Percentiles rank a stretch among this genome's conserved stretches.
These are phyloP conservation scores for Crotalus tigris DNA, from an alignment of 2,113 vertebrate genomes.

Conservation along the genomic window DNA sequence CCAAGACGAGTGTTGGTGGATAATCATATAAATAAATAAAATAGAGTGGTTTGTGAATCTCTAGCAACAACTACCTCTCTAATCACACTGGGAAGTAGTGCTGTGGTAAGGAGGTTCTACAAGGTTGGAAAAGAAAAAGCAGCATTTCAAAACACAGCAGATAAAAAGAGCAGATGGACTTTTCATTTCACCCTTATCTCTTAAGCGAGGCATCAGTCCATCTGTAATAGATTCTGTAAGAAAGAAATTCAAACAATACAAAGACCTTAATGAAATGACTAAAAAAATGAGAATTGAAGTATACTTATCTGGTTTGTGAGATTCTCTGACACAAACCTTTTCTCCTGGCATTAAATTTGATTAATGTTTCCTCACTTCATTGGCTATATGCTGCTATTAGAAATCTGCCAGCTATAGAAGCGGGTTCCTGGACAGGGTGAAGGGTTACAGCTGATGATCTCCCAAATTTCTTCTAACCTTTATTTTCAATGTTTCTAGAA, in stretches of 20 bases:
- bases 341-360: neutral
- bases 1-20: neutral
- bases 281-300: neutral
- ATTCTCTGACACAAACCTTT: neutral
- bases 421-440: neutral
- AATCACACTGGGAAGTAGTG: neutral
- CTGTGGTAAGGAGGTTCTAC: neutral
- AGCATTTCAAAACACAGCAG: neutral
- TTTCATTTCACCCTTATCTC: neutral
- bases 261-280: neutral
- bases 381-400: neutral
- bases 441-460: neutral
- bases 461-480: neutral
- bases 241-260: neutral
- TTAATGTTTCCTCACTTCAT: neutral
- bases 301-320: neutral
- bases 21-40: neutral
- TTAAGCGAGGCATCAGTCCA: neutral
- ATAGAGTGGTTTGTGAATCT: neutral
- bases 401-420: neutral
- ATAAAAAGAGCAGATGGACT: neutral
- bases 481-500: neutral
- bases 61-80: neutral
- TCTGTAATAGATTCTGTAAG: neutral
- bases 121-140: neutral